These are phyloP conservation scores for Ianthella basta DNA, from an alignment of 37 sponge, comb jelly and placozoan genomes.

Conservation along the genomic window DNA sequence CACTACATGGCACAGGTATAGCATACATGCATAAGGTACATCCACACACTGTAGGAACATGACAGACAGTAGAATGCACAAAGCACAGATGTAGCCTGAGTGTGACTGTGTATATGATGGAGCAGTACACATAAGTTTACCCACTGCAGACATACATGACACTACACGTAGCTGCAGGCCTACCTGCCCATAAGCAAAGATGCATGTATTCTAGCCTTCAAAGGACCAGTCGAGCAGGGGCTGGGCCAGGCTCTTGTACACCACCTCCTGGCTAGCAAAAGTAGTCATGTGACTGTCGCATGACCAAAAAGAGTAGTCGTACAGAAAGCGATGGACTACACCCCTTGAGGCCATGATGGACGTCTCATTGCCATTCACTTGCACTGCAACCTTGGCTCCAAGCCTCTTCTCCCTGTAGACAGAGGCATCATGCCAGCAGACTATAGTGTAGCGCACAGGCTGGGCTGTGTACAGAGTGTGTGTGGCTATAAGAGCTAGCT, in stretches of 20 bases:
- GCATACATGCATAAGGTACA: too few relatives aligned
- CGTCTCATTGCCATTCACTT: slow-evolving; percentile 51
- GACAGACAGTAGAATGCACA: too few relatives aligned
- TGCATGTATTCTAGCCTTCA: slow-evolving; percentile 90
- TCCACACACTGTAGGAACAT: too few relatives aligned
- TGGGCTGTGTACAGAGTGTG: too few relatives aligned
- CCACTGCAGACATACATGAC: too few relatives aligned
- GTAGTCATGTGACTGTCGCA: slow-evolving; percentile 23
- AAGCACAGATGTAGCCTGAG: too few relatives aligned
- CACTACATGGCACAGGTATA: too few relatives aligned
- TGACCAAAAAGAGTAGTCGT: slow-evolving; percentile 92
- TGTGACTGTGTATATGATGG: too few relatives aligned
- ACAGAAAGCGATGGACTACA: slow-evolving; percentile 57
- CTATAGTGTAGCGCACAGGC: too few relatives aligned
- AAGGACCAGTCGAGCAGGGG: slow-evolving; percentile 85
- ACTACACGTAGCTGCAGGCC: neutral
- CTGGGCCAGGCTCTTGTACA: slow-evolving; percentile 70
- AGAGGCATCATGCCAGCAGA: neutral
- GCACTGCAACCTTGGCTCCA: slow-evolving; percentile 47
- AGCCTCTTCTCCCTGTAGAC: slow-evolving; percentile 44
- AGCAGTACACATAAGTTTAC: too few relatives aligned
- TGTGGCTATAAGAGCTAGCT: too few relatives aligned
- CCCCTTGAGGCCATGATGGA: slow-evolving; percentile 44
- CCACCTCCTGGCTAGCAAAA: slow-evolving; percentile 56
- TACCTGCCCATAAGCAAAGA: slow-evolving; percentile 92